phyloP scores from a whole-genome alignment of 2,888 invertebrate genomes.

The Diploptera punctata region DNA sequence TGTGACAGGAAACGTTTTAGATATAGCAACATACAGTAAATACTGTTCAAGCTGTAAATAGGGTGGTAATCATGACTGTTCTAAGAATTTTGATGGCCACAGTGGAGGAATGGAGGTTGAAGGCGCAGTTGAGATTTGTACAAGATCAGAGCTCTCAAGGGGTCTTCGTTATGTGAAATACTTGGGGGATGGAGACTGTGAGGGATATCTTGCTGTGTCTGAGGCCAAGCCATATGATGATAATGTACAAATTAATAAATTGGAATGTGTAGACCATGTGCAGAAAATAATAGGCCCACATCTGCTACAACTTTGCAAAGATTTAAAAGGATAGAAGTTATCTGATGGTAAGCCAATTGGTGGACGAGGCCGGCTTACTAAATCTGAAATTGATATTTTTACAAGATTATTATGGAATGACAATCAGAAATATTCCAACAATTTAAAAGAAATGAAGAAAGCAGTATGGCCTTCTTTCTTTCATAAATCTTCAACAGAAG shows the following conservation, averaged over 20 bases:
- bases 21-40: neutral
- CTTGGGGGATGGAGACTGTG: neutral
- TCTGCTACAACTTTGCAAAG: slow-evolving; percentile 9
- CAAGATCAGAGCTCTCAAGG: neutral
- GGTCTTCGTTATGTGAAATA: neutral
- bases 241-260: neutral
- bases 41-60: neutral
- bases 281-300: neutral
- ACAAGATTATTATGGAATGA: slow-evolving; percentile 15
- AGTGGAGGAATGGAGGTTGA: neutral
- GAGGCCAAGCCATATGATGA: neutral
- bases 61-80: neutral
- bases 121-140: neutral
- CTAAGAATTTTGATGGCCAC: neutral
- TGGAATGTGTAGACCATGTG: neutral
- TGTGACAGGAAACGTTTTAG: neutral
- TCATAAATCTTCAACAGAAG: slow-evolving; percentile 34
- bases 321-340: neutral
- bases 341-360: neutral
- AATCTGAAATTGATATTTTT: slow-evolving; percentile 9
- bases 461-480: slow-evolving; percentile 32
- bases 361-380: neutral
- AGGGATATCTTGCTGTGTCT: neutral
- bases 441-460: slow-evolving; percentile 13
- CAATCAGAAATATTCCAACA: neutral